Conservation (phyloP, 1,140 invertebrate species). For the Nymphalis io region DNA sequence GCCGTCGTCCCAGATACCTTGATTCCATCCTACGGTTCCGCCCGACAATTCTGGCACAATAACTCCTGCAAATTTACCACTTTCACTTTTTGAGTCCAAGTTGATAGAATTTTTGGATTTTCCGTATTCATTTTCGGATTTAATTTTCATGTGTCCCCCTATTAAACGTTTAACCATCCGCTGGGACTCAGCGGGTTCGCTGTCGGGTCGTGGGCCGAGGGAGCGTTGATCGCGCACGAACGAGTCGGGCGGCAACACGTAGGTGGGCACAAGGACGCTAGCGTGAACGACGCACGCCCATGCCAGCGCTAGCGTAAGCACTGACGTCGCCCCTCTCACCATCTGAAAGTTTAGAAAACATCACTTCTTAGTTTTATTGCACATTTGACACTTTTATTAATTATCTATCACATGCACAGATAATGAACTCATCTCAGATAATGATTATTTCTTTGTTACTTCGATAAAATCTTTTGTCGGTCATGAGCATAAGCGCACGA, state of each 20-base stretch:
- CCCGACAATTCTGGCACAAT: constrained; percentile 73
- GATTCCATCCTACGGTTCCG: constrained; percentile 79
- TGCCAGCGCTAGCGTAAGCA: constrained; percentile 73
- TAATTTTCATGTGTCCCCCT: constrained; percentile 83
- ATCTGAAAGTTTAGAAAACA: constrained; percentile 76
- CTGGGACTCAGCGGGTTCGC: constrained; percentile 66
- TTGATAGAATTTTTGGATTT: constrained; percentile 72
- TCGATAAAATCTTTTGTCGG: constrained; percentile 49
- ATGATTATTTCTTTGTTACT: constrained; percentile 58
- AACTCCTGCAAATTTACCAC: constrained; percentile 74
- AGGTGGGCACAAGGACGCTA: constrained; percentile 78
- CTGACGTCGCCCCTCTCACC: constrained; percentile 78
- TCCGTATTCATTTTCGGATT: constrained; percentile 66
- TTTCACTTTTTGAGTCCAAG: constrained; percentile 60
- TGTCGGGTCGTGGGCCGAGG: constrained; percentile 56
- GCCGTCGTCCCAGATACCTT: constrained; percentile 84
- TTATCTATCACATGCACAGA: constrained; percentile 41
- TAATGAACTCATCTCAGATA: constrained; percentile 71
- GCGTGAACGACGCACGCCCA: constrained; percentile 59
- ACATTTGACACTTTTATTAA: constrained; percentile 30
- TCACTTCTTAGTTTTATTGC: constrained; percentile 60
- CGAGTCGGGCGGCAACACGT: constrained; percentile 79
- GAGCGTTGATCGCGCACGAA: constrained; percentile 78
- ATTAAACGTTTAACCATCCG: constrained; percentile 82
- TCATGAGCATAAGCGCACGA: constrained; percentile 69